These are phyloP conservation scores for Spodoptera littoralis DNA, from an alignment of 2,888 invertebrate genomes.

Conservation along the genomic window DNA sequence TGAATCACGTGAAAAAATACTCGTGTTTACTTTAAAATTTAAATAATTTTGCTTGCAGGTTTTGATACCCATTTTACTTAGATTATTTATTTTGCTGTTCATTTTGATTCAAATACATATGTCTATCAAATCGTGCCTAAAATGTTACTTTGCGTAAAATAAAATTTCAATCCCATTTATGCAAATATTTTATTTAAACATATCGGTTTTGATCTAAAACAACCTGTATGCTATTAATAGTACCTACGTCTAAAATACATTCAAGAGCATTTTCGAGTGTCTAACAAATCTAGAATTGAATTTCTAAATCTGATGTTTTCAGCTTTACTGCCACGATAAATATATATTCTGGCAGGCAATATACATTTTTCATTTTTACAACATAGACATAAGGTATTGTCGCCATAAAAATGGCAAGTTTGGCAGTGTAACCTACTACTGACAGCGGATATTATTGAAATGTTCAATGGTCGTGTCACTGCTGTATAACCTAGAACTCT, in stretches of 20 bases:
- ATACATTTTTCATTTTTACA: slow-evolving; percentile 75
- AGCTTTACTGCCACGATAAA: slow-evolving; percentile 72
- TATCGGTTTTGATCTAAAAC: not conserved
- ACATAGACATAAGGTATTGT: slow-evolving; percentile 58
- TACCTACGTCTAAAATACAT: slow-evolving; percentile 17
- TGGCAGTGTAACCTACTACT: slow-evolving; percentile 23
- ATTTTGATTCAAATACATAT: no score
- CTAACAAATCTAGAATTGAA: slow-evolving; percentile 66
- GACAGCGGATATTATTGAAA: slow-evolving; percentile 45
- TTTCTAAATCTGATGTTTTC: slow-evolving; percentile 71
- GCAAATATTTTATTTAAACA: no score
- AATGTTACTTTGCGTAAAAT: no score
- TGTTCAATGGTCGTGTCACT: slow-evolving; percentile 12
- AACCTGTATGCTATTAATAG: no score
- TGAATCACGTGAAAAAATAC: no score
- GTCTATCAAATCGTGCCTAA: no score
- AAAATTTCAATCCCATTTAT: no score
- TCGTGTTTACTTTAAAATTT: no score
- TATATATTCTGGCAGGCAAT: slow-evolving; percentile 73
- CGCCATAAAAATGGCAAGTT: slow-evolving; percentile 46
- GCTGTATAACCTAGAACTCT: not conserved
- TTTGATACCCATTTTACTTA: no score
- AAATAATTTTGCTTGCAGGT: no score
- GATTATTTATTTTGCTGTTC: no score
- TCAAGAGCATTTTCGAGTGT: slow-evolving; percentile 55